Evolutionary conservation across 2,888 invertebrate species (phyloP).

Genomic region (Helicoverpa assulta): DNA sequence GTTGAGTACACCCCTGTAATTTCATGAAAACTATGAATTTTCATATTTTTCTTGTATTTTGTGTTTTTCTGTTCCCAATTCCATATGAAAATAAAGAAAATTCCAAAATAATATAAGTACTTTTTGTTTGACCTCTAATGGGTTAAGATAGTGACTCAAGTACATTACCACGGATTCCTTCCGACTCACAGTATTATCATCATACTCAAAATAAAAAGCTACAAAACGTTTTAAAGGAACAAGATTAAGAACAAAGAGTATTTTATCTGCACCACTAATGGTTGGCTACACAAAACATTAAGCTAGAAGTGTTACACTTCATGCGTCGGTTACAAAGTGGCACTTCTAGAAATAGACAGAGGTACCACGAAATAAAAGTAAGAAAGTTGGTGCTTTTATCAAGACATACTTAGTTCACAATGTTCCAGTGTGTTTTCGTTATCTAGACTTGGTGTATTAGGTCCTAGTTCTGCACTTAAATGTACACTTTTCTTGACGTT

Average conservation of each 20-base stretch:
- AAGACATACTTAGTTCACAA: constrained; percentile 53
- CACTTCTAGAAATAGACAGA: constrained; percentile 44
- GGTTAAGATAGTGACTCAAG: no score
- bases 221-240: constrained; percentile 20
- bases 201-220: constrained; percentile 1
- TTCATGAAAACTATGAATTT: no score
- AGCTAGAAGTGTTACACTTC: constrained; percentile 52
- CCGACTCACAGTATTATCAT: no score
- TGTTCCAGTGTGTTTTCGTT: constrained; percentile 49
- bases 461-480: constrained; percentile 31
- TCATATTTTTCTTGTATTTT: no score
- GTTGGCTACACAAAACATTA: constrained; percentile 43
- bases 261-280: constrained; percentile 41
- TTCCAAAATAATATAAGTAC: no score
- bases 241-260: constrained; percentile 41
- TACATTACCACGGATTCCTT: no score
- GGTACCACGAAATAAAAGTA: constrained; percentile 27
- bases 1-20: no score
- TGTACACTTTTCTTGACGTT: constrained; percentile 29
- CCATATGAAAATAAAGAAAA: no score
- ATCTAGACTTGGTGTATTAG: constrained; percentile 39
- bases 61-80: no score
- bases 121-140: no score
- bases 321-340: constrained; percentile 49
- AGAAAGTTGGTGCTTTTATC: constrained; percentile 52